Evolutionary conservation across 2,888 invertebrate genomes (phyloP), one percentile per base, ranked within the genome.

Genomic region (Diarsia rubi): DNA sequence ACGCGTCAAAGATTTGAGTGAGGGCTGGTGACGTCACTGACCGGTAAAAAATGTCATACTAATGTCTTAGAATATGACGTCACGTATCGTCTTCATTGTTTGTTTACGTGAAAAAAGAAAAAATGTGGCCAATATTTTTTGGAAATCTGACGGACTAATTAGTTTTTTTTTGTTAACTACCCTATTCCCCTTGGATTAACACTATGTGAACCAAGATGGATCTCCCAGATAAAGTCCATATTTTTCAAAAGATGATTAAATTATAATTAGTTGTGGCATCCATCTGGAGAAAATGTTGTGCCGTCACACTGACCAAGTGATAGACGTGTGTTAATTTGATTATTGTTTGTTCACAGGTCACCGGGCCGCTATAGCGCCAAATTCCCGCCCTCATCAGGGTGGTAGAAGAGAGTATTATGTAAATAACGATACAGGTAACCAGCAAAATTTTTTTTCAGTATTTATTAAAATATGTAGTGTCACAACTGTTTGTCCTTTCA

Each of bases 291-390:
- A 74, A 74, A 77, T 21, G 27, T 37, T 31, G 31, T 76, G 67
- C 62, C 70, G 65, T 71, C 44, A 73, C 70, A 71, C 81, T 71
- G 37, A 8, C 57, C 64, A 16, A n/a, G n/a, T 73, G 52, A 79
- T 65, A 37, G 47, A 71, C 19, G 45, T 62, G 64, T 66, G 63
- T 69, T 81, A 67, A 81, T 82, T 67, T 52, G 63, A 57, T 70
- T 54, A 69, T 82, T 79, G 71, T 79, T 87, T 85, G 77, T 80
- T 80, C 76, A 72, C 93, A 96, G 96, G 96, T 96, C 90, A 96
- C 96, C 90, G 96, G 96, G 89, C 96, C 96, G 82, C 96, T 96
- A 93, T 96, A 96, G 96, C 96, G 96, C 90, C 95, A 94, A 90
- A 93, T 94, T 80, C 95, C 96, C 95, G 95, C 96, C 96, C 96